Percentiles rank a stretch among this genome's conserved stretches.
Evolutionary conservation across 2,797 vertebrate species (phyloP).

Genomic region (Glyptemys insculpta): DNA sequence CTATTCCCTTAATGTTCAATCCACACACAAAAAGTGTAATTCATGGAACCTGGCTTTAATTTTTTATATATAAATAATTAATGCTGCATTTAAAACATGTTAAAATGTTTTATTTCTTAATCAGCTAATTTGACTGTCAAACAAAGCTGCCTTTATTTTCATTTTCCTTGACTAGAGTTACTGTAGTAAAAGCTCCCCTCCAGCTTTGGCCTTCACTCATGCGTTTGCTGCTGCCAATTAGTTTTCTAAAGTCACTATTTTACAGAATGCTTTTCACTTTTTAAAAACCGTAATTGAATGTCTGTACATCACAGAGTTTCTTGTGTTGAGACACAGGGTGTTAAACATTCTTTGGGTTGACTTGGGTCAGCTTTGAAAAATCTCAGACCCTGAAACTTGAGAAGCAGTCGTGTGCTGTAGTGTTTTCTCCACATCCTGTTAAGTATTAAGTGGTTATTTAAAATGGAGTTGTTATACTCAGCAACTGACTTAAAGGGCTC

Average conservation of each 20-base stretch:
- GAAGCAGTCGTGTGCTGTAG: conserved; percentile 74
- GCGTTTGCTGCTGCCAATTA: conserved; percentile 83
- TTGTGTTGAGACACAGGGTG: conserved; percentile 80
- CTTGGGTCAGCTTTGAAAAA: conserved; percentile 84
- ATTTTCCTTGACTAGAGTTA: conserved; percentile 80
- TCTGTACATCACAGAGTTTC: conserved; percentile 85
- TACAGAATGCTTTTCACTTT: conserved; percentile 83
- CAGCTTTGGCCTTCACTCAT: conserved; percentile 80
- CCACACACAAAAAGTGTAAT: conserved; percentile 79
- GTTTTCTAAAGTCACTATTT: conserved; percentile 81
- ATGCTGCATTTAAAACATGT: conserved; percentile 83
- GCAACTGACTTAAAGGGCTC: conserved; percentile 81
- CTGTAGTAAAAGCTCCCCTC: conserved; percentile 83
- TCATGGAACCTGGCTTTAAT: conserved; percentile 79
- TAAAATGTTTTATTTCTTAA: conserved; percentile 85
- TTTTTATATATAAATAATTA: conserved; percentile 84
- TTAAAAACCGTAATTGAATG: conserved; percentile 83
- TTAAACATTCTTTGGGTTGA: conserved; percentile 81
- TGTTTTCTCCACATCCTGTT: conserved; percentile 81
- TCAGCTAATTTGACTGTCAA: conserved; percentile 84
- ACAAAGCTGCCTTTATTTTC: conserved; percentile 86
- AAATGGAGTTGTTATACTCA: conserved; percentile 82
- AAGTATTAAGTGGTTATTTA: conserved; percentile 84
- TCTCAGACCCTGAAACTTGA: conserved; percentile 83
- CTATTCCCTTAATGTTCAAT: conserved; percentile 76